Evolutionary conservation across 2,888 invertebrate species (phyloP).

Genomic region (Orthosia gothica): DNA sequence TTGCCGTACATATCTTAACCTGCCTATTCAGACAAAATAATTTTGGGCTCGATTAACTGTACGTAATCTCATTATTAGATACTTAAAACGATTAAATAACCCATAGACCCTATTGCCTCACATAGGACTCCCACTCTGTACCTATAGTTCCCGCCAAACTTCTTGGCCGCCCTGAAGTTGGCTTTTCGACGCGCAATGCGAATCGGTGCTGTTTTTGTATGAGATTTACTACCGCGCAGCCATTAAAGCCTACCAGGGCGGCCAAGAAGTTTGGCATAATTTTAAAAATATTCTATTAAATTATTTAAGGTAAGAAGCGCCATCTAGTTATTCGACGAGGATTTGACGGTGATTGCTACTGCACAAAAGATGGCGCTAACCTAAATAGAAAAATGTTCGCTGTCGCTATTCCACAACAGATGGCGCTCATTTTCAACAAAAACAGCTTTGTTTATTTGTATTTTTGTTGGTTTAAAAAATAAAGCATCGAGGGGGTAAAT

Average conservation of each 20-base stretch:
- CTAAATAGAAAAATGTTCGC: rapidly evolving
- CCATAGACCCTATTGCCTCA: no score
- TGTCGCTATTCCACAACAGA: conserved; percentile 67
- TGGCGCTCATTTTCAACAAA: conserved; percentile 59
- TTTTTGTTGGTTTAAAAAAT: conserved; percentile 27
- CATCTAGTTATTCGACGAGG: conserved; percentile 7
- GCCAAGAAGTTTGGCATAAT: no score
- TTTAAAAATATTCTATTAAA: no score
- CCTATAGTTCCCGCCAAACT: no score
- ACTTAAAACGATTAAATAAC: no score
- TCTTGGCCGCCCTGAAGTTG: no score
- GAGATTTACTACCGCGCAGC: no score
- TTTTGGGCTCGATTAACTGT: neutral
- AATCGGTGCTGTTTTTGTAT: no score
- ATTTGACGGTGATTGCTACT: conserved; percentile 41
- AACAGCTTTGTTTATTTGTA: conserved; percentile 39
- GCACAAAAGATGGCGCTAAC: conserved; percentile 69
- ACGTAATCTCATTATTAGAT: no score
- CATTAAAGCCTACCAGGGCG: no score
- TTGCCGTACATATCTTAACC: neutral
- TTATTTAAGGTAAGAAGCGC: conserved; percentile 14
- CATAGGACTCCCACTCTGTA: no score
- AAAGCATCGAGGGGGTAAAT: neutral
- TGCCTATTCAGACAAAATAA: neutral
- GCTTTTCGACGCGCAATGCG: no score